Base-by-base conservation (phyloP, 1,140 invertebrate species). In the Lanistes nyassanus region DNA sequence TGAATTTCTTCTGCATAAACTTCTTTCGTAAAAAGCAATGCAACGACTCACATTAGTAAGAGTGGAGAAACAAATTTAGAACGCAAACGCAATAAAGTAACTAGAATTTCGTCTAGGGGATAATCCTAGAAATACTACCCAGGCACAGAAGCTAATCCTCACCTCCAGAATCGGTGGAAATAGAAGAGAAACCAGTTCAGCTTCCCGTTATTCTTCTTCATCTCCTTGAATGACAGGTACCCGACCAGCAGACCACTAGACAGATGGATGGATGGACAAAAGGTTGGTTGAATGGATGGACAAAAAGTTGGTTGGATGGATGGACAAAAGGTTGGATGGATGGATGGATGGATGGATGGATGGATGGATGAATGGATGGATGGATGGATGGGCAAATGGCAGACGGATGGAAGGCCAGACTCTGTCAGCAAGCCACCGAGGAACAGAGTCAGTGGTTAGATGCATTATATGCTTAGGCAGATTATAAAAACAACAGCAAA, bases 171-270 rank as follows among this genome's bases (percentile, higher is more conserved):
- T 66, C 84, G 76, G 75, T 86, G 85, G 64, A 86, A 79, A 71
- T 85, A 84, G 76, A 82, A 86, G 68, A 83, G 79, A 26, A 64
- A 29, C 85, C 85, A 86, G 70, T 82, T 84, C 42, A 85, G n/a
- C 81, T 82, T 88, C 84, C 85, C 84, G 9, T 76, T 73, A 36
- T 53, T 84, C 79, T 88, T 88, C 21, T 84, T 82, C 51, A 91
- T 82, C 76, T 91, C 89, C 80, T 87, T 88, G 79, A 93, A 56
- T 78, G 90, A 88, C 3, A 91, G 81, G 80, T 93, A 93, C 1
- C 90, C 84, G 0, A 92, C 83, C 0, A 93, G 85, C 2, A 93
- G 83, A 64, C 93, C 93, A 81, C 93, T 93, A 19, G 91, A 82
- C 75, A 13, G 31, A 66, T 4, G 36, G 66, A 34, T 56, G 4